Evolutionary conservation across 2,113 vertebrate genomes (phyloP), one percentile per base, ranked within the genome.

Genomic region (Phalacrocorax brasilianus): DNA sequence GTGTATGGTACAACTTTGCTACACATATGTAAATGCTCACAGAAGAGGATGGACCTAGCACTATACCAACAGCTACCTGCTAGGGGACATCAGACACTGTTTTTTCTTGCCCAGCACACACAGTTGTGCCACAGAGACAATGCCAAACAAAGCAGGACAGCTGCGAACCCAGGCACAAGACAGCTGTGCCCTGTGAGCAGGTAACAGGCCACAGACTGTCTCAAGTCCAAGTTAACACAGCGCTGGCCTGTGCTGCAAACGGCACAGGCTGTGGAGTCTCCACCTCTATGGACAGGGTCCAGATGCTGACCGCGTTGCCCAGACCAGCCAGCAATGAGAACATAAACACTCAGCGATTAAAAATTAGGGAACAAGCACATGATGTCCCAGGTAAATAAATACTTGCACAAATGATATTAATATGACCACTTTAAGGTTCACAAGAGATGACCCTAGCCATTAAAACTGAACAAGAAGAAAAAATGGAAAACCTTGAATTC

Each of bases 301-400:
- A 27, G 20, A 26, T 8, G 9, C 23, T 53, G 49, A 53, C 24
- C 9, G 17, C 0, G 0, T 24, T 8, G 0, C 35, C 35, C 42
- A 70, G 56, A 73, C 27, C 2, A 2, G 44, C 49, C 62, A 40
- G 32, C 67, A 65, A 28, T 1, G 1, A 56, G 47, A 80, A 47
- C 7, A 6, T 23, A 67, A 55, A 56, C 22, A n/a, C 24, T 56
- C 30, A 33, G 12, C 27, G 52, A 71, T 50, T 59, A 32, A 66
- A 75, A 71, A 62, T 42, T 13, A 56, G 19, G 11, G 28, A 75
- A 73, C 6, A 42, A 87, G 30, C 30, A n/a, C 19, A 4, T 5
- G 35, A 30, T 44, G 70, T 24, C 42, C 50, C 74, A 72, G 32
- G 58, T 42, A 52, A 77, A 91, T 20, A 73, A 59, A 32, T 53